Evolutionary conservation across 2,888 invertebrate species (phyloP), one percentile per base, ranked within the genome.

Genomic region (Carabus problematicus): DNA sequence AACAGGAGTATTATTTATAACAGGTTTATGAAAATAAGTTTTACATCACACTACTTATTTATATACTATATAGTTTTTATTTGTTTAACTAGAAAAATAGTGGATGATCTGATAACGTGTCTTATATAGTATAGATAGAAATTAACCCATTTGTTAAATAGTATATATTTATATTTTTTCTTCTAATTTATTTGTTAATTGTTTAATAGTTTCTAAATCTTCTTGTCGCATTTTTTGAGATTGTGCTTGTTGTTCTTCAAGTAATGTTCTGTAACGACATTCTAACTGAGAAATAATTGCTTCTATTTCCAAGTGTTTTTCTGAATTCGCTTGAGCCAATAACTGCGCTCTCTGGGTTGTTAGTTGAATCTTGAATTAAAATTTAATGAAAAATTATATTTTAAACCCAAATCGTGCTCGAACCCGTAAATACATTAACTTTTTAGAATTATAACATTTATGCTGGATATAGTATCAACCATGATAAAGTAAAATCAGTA

Each of bases 261-360:
- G 64, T 74, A 78, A 75, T 68, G 76, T 74, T n/a, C 74, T 76
- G 67, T 79, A 79, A 68, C 76, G 77, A 9, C 73, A 72, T 72
- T 79, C 78, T 52, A 79, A 72, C 67, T 72, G 72, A 69, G 76
- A 75, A 39, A 78, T 71, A 6, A 77, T 73, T 18, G 73, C 72
- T 41, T 77, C 78, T 55, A 78, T 72, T 70, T 78, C 76, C 43
- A 72, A 71, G 58, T 78, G 78, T 62, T 75, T 76, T 12, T 76
- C 76, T 1, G 73, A 70, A 19, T 73, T 74, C n/a, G 74, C 74
- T 47, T 72, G 68, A 7, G 77, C 69, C 39, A 78, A 71, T 11
- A 78, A 62, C 43, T 78, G 77, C 8, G 77, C 77, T 64, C 74
- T 73, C 71, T 78, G 78, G 1, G 77, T 74, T 43, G 62, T 69